These are phyloP conservation scores for Pelodytes ibericus DNA, from an alignment of 2,797 vertebrate genomes.

Conservation along the genomic window DNA sequence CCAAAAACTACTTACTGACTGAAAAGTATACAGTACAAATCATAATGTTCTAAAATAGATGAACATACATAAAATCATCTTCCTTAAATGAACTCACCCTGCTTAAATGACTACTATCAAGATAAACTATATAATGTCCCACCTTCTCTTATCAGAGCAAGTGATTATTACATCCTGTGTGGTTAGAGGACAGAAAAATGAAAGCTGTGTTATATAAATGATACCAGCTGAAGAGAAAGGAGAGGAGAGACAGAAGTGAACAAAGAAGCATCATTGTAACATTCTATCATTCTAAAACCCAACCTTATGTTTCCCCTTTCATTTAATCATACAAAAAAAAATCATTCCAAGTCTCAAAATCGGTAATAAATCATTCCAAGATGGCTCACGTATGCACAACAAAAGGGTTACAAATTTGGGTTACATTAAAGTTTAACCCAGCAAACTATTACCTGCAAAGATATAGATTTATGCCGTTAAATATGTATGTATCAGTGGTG, in stretches of 20 bases:
- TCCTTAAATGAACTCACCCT: neutral
- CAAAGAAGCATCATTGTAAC: constrained; percentile 2
- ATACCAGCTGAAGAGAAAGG: constrained; percentile 13
- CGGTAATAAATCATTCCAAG: constrained; percentile 11
- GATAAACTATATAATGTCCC: neutral
- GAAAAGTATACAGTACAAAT: neutral
- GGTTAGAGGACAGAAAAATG: neutral
- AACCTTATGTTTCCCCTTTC: constrained; percentile 11
- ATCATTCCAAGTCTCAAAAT: constrained; percentile 3
- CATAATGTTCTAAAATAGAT: neutral
- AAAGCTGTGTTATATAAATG: constrained; percentile 18
- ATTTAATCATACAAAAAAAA: constrained; percentile 5
- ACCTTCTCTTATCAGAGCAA: constrained; percentile 2
- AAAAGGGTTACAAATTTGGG: constrained; percentile 5
- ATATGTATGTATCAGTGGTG: neutral
- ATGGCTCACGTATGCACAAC: constrained; percentile 1
- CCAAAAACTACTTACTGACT: neutral
- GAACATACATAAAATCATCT: neutral
- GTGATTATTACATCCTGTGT: constrained; percentile 8
- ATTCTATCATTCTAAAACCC: neutral
- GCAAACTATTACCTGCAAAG: constrained; percentile 1
- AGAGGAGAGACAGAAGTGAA: neutral
- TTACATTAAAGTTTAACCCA: constrained; percentile 10
- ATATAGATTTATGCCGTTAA: neutral
- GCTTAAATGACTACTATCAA: neutral